phyloP scores from a whole-genome alignment of 2,113 vertebrate genomes.

The Cranoglanis bouderius region DNA sequence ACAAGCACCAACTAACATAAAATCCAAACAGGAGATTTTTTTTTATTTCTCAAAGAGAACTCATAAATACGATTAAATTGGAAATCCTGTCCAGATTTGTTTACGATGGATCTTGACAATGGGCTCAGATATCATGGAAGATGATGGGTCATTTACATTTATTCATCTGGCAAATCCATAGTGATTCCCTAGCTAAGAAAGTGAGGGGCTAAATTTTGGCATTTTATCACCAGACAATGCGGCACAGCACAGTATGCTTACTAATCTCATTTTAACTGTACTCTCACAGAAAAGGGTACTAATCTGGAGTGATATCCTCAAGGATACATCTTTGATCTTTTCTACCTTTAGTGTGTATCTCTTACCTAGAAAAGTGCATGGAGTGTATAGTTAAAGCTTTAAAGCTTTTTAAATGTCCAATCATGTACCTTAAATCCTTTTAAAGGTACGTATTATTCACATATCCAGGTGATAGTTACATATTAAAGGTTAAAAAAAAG shows the following conservation, averaged over 20 bases:
- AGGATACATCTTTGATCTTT: not conserved
- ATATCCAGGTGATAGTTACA: not conserved
- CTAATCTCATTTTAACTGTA: not conserved
- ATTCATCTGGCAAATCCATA: not conserved
- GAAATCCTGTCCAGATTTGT: slow-evolving; percentile 21
- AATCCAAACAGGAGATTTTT: slow-evolving; percentile 60
- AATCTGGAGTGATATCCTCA: not conserved
- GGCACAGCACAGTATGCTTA: not conserved
- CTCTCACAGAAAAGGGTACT: not conserved
- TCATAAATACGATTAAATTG: slow-evolving; percentile 17
- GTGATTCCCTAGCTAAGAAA: not conserved
- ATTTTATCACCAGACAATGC: not conserved
- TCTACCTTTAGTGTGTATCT: not conserved
- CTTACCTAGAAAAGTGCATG: not conserved
- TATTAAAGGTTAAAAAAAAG: not conserved
- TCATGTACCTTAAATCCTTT: not conserved
- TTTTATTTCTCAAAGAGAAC: slow-evolving; percentile 53
- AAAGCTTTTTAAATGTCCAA: not conserved
- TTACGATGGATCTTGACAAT: not conserved
- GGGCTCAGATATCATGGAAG: not conserved
- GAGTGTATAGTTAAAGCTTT: not conserved
- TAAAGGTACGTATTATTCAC: not conserved
- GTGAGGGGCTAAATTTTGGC: not conserved
- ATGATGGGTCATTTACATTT: not conserved
- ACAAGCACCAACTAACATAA: slow-evolving; percentile 59